Evolutionary conservation across 1,140 invertebrate genomes (phyloP).

Genomic region (Augochlora pura): DNA sequence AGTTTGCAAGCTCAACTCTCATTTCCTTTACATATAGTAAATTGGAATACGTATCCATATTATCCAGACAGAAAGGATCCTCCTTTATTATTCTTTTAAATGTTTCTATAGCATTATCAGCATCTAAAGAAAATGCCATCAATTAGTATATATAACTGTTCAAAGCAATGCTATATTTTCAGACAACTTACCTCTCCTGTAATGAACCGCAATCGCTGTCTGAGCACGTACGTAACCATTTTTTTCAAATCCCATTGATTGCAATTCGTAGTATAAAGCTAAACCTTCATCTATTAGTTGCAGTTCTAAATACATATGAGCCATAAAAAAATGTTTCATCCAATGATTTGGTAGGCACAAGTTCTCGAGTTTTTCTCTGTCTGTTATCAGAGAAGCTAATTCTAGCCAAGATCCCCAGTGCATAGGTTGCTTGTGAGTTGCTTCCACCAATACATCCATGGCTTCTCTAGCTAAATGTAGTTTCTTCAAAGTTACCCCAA

Average conservation of each 20-base stretch:
- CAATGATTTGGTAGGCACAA: slow-evolving; percentile 92
- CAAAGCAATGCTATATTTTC: neutral
- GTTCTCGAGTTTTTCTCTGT: slow-evolving; percentile 85
- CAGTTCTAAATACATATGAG: slow-evolving; percentile 93
- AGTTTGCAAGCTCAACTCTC: slow-evolving; percentile 93
- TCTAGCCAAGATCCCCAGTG: slow-evolving; percentile 97
- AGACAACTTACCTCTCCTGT: slow-evolving; percentile 87
- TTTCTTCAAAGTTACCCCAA: slow-evolving; percentile 95
- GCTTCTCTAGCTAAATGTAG: slow-evolving; percentile 89
- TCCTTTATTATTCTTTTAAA: slow-evolving; percentile 90
- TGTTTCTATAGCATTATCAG: slow-evolving; percentile 92
- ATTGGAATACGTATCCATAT: slow-evolving; percentile 98
- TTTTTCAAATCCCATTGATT: slow-evolving; percentile 90
- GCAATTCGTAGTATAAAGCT: slow-evolving; percentile 89
- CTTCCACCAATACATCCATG: slow-evolving; percentile 88
- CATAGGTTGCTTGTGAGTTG: slow-evolving; percentile 89
- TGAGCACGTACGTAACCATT: slow-evolving; percentile 95
- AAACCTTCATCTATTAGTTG: slow-evolving; percentile 95
- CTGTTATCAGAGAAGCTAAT: slow-evolving; percentile 91
- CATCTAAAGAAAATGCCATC: slow-evolving; percentile 82
- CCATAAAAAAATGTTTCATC: slow-evolving; percentile 97
- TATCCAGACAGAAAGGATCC: slow-evolving; percentile 96
- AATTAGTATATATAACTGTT: slow-evolving; percentile 16
- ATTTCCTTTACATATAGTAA: slow-evolving; percentile 96
- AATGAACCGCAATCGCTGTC: slow-evolving; percentile 95